A percentile compares a stretch with the other conserved stretches of the same genome.
These are phyloP conservation scores for Sinohyriopsis cumingii DNA, from an alignment of 2,888 invertebrate genomes.

Conservation along the genomic window DNA sequence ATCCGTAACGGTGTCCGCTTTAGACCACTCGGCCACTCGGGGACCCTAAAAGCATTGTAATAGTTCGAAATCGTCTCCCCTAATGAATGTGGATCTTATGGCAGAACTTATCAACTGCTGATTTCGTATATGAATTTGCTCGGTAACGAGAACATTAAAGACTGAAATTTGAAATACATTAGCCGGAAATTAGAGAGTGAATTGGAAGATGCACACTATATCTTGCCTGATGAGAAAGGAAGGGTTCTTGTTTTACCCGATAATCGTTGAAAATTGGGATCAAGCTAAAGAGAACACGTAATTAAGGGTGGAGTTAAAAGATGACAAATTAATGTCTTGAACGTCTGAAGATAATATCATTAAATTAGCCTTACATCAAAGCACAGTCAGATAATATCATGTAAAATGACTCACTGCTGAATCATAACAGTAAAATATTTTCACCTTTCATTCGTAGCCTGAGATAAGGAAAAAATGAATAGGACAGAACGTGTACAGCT, in stretches of 20 bases:
- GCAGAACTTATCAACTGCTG: not conserved
- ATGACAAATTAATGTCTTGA: too few relatives aligned
- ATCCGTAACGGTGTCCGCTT: too few relatives aligned
- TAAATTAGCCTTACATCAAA: too few relatives aligned
- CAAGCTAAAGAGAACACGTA: too few relatives aligned
- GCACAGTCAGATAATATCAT: too few relatives aligned
- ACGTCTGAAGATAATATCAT: too few relatives aligned
- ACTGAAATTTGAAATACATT: not conserved
- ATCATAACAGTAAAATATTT: not conserved
- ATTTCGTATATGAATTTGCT: not conserved
- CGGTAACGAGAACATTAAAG: not conserved
- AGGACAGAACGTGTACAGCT: not conserved
- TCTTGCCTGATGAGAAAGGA: constrained; percentile 1
- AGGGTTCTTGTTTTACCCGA: not conserved
- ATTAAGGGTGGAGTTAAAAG: too few relatives aligned
- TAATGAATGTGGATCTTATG: not conserved
- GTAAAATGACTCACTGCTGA: too few relatives aligned
- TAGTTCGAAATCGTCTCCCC: too few relatives aligned
- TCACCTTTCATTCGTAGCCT: not conserved
- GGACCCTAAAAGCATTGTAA: too few relatives aligned
- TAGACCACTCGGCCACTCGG: too few relatives aligned
- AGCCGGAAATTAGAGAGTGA: constrained; percentile 5
- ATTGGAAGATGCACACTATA: not conserved
- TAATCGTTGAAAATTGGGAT: not conserved
- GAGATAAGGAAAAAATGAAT: not conserved